Evolutionary conservation across 2,113 vertebrate genomes (phyloP).

Genomic region (Mus spicilegus): DNA sequence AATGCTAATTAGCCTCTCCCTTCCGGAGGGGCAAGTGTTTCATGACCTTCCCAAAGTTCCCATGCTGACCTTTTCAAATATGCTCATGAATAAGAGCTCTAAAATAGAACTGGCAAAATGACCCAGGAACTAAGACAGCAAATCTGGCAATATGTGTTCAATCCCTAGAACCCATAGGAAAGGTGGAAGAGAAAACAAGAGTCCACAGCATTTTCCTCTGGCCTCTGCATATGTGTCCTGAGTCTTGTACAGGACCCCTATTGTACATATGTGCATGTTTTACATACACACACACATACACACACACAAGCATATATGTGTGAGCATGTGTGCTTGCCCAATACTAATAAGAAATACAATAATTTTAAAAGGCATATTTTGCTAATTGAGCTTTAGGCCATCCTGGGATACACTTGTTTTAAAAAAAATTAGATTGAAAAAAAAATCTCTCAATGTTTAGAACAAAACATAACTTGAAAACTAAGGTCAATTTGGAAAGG

Average conservation of each 20-base stretch:
- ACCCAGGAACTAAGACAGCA: not conserved
- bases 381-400: not conserved
- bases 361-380: not conserved
- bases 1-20: too few relatives aligned
- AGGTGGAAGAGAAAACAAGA: not conserved
- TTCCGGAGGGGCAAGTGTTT: too few relatives aligned
- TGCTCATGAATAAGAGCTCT: not conserved
- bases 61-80: not conserved
- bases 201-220: not conserved
- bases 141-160: not conserved
- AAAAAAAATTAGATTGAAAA: not conserved
- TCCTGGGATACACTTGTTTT: not conserved
- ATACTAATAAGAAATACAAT: not conserved
- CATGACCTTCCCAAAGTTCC: too few relatives aligned
- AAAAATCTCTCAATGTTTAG: not conserved
- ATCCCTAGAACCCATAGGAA: not conserved
- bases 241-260: not conserved
- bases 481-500: constrained; percentile 59
- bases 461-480: not conserved
- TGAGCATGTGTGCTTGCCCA: not conserved
- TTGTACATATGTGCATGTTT: not conserved
- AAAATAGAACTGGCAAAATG: not conserved
- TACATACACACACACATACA: not conserved
- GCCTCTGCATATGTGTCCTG: not conserved
- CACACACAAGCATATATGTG: not conserved